phyloP scores from a whole-genome alignment of 2,888 invertebrate species.

The Uloborus plumipes region DNA sequence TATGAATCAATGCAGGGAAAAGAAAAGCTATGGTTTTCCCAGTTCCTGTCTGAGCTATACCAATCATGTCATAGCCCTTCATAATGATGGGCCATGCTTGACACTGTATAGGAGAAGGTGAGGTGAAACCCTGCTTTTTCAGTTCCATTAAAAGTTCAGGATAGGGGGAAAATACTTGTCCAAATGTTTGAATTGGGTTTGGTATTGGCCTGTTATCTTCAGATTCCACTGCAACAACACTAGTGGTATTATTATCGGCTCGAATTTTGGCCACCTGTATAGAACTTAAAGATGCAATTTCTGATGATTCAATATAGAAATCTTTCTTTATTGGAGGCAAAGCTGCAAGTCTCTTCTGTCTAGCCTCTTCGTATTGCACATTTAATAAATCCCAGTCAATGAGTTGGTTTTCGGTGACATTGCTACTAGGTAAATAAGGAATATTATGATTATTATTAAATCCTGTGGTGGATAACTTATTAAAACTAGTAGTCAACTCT shows the following conservation, averaged over 20 bases:
- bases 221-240: slow-evolving; percentile 74
- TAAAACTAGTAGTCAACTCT: slow-evolving; percentile 61
- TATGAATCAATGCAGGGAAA: slow-evolving; percentile 92
- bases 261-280: slow-evolving; percentile 76
- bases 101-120: slow-evolving; percentile 91
- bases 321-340: slow-evolving; percentile 73
- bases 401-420: neutral
- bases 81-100: slow-evolving; percentile 96
- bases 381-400: slow-evolving; percentile 60
- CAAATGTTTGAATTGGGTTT: slow-evolving; percentile 85
- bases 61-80: slow-evolving; percentile 92
- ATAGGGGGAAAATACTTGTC: slow-evolving; percentile 84
- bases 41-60: slow-evolving; percentile 86
- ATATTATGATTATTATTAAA: no score
- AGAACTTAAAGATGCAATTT: slow-evolving; percentile 78
- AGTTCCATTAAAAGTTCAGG: slow-evolving; percentile 88
- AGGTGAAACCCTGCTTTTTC: slow-evolving; percentile 82
- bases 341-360: slow-evolving; percentile 33
- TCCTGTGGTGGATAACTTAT: neutral
- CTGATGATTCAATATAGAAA: slow-evolving; percentile 85
- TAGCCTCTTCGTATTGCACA: slow-evolving; percentile 37
- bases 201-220: slow-evolving; percentile 74
- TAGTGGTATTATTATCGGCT: slow-evolving; percentile 75
- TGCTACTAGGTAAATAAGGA: no score
- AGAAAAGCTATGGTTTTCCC: slow-evolving; percentile 96